Percentiles rank a stretch among this genome's conserved stretches.
phyloP scores from a whole-genome alignment of 2,113 vertebrate genomes.

The Myanophis thanlyinensis region DNA sequence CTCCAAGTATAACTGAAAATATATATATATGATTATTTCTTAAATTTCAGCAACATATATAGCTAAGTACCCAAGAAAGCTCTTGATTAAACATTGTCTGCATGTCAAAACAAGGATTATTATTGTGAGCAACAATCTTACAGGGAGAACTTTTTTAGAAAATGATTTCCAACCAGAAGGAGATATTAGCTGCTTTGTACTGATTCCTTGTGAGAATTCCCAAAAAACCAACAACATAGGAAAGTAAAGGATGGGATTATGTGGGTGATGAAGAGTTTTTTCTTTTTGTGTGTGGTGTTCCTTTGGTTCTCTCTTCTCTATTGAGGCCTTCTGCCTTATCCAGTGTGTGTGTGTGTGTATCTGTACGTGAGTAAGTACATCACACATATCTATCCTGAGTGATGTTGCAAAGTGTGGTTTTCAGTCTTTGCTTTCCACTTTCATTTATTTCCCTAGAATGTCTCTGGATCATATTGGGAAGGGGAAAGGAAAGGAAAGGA shows the following conservation, averaged over 20 bases:
- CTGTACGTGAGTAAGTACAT: neutral
- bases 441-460: neutral
- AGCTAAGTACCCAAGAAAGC: neutral
- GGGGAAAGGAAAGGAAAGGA: no score
- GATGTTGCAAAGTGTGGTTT: neutral
- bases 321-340: neutral
- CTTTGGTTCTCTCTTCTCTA: neutral
- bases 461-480: neutral
- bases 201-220: fast-evolving
- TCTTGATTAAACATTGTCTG: neutral
- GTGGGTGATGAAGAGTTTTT: neutral
- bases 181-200: neutral
- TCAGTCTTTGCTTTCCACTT: neutral
- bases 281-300: neutral
- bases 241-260: slow-evolving; percentile 1
- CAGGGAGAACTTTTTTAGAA: neutral
- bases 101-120: neutral
- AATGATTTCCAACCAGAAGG: neutral
- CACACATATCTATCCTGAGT: neutral
- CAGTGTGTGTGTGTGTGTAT: neutral
- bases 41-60: neutral
- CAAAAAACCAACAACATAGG: neutral
- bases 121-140: neutral
- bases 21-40: neutral
- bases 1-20: neutral